Evolutionary conservation across 1,140 invertebrate species (phyloP), one percentile per base, ranked within the genome.

Genomic region (Papilio machaon): DNA sequence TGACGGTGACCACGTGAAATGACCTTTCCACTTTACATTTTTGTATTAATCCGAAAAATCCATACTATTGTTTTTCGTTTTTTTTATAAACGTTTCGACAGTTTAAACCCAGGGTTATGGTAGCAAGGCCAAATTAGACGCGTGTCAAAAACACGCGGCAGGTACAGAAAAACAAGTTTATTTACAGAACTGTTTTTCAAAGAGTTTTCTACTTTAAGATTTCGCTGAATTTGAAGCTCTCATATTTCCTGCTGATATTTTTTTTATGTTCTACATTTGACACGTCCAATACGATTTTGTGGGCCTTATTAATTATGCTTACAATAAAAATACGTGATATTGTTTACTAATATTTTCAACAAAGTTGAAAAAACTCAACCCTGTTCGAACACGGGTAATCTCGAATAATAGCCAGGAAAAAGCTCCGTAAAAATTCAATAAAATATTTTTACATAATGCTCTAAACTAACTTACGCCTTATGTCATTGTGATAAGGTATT

Each of bases 61-160:
- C 38, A 6, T 43, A 43, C 38, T 43, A 43, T 3, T 43, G 4
- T 43, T 43, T 43, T 43, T 43, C 38, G 38, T 43, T 58, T 58
- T n/a, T 58, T 58, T 2, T 58, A 58, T 58, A 2, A 58, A 58
- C 17, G 54, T 58, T 58, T 58, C 54, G n/a, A 10, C 54, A 58
- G 10, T 49, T 10, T 19, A 58, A 58, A 19, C n/a, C 54, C 54
- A 58, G 54, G 54, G 54, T 70, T 70, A 70, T 30, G 64, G 64
- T 70, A 70, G 64, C 64, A 70, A 70, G 64, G 64, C 30, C 64
- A 35, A 35, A 70, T 30, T 70, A 70, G 64, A 35, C 64, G 13
- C 23, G 64, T 70, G 64, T 30, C 64, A 35, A 30, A 70, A 70
- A 35, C 64, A 70, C 64, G 64, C 30, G 64, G 11, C 30, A 70